phyloP scores from a whole-genome alignment of 2,113 vertebrate genomes.

The Pao palembangensis region DNA sequence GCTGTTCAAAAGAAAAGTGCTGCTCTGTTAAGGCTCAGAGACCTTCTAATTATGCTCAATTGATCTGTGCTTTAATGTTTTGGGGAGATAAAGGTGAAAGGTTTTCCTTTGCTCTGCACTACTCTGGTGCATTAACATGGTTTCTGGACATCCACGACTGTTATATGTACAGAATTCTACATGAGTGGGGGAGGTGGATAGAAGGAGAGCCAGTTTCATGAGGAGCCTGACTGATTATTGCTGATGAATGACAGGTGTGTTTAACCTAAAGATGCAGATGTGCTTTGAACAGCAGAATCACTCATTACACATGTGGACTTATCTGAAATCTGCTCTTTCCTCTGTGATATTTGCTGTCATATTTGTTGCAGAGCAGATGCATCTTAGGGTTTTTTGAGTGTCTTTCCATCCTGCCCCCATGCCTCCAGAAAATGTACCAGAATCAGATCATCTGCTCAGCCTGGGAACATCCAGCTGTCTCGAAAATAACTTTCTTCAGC shows the following conservation, averaged over 20 bases:
- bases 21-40: constrained; percentile 50
- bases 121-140: constrained; percentile 29
- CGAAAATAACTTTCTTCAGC: constrained; percentile 13
- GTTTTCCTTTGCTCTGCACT: constrained; percentile 16
- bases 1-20: constrained; percentile 30
- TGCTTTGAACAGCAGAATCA: constrained; percentile 45
- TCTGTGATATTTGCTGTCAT: constrained; percentile 10
- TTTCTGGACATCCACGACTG: constrained; percentile 40
- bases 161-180: constrained; percentile 63
- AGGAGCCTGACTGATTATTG: constrained; percentile 48
- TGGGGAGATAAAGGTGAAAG: constrained; percentile 2
- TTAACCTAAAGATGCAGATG: constrained; percentile 35
- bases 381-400: background rate
- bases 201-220: constrained; percentile 46
- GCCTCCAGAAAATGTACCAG: constrained; percentile 29
- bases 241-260: constrained; percentile 57
- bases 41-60: constrained; percentile 20
- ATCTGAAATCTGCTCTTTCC: constrained; percentile 4
- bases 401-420: constrained; percentile 47
- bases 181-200: constrained; percentile 36
- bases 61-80: constrained; percentile 36
- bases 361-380: constrained; percentile 12
- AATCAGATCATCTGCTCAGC: constrained; percentile 6
- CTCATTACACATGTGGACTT: constrained; percentile 32
- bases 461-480: constrained; percentile 6